These are phyloP conservation scores for Trichosurus vulpecula DNA, from an alignment of 2,797 vertebrate genomes.

Conservation along the genomic window DNA sequence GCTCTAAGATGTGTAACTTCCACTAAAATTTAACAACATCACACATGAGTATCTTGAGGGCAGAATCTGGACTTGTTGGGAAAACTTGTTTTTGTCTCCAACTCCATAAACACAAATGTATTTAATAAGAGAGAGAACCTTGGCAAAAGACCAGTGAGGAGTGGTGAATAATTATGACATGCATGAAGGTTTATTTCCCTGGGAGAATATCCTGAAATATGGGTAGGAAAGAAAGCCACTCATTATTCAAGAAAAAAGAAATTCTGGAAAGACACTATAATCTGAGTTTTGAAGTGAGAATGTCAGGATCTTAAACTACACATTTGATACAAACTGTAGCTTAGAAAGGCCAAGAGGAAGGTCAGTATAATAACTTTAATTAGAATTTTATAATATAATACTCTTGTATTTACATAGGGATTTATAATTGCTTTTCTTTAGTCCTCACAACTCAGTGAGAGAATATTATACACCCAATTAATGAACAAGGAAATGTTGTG, in stretches of 20 bases:
- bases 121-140: conserved; percentile 35
- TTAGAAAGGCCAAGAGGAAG: conserved; percentile 11
- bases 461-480: background rate
- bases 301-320: background rate
- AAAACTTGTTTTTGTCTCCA: conserved; percentile 48
- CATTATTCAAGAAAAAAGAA: conserved; percentile 24
- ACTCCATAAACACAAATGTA: conserved; percentile 48
- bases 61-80: conserved; percentile 47
- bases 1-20: background rate
- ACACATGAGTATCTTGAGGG: background rate
- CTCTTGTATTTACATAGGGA: background rate
- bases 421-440: background rate
- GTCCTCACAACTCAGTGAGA: background rate
- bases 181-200: conserved; percentile 61
- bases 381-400: background rate
- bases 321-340: background rate
- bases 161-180: conserved; percentile 49
- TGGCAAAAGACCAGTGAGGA: conserved; percentile 39
- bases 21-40: background rate
- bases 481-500: background rate
- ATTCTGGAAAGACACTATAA: background rate
- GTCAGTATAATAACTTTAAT: background rate
- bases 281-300: background rate
- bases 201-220: background rate
- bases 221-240: background rate